Conservation (phyloP, 2,888 invertebrate genomes). For the Cheilosia vernalis region DNA sequence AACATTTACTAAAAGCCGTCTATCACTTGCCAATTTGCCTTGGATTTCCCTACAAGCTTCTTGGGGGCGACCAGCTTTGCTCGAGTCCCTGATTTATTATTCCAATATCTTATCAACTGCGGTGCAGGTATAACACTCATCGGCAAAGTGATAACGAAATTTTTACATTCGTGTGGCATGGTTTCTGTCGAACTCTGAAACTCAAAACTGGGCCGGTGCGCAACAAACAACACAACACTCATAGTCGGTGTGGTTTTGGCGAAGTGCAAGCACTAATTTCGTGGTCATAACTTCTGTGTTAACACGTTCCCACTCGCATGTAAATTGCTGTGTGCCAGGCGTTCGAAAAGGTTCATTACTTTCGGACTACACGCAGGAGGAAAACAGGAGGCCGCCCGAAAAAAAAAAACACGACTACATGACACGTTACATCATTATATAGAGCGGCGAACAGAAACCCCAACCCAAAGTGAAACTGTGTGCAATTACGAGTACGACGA, state of each 20-base stretch:
- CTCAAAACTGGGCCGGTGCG: not conserved
- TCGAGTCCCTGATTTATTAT: not conserved
- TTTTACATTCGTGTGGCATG: not conserved
- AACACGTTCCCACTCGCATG: slow-evolving; percentile 31
- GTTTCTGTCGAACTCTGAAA: slow-evolving; percentile 7
- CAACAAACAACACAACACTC: slow-evolving; percentile 17
- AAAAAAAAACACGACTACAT: slow-evolving; percentile 3
- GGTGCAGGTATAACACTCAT: not conserved
- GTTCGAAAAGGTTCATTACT: slow-evolving; percentile 56
- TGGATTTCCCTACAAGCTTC: not conserved
- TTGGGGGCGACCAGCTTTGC: not conserved
- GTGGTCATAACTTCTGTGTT: slow-evolving; percentile 57
- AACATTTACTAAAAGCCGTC: slow-evolving; percentile 1
- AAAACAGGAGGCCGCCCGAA: not conserved
- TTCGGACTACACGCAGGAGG: not conserved
- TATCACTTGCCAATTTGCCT: slow-evolving; percentile 23
- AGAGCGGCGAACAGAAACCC: slow-evolving; percentile 5
- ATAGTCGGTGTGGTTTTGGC: not conserved
- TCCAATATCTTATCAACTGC: not conserved
- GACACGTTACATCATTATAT: slow-evolving; percentile 28
- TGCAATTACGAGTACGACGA: slow-evolving; percentile 24
- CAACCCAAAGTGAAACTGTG: slow-evolving; percentile 21
- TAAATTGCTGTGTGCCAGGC: not conserved
- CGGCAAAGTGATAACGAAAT: not conserved
- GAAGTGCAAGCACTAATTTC: slow-evolving; percentile 45